A percentile compares a stretch with the other conserved stretches of the same genome.
phyloP scores from a whole-genome alignment of 2,888 invertebrate species.

The Ametastegia equiseti region DNA sequence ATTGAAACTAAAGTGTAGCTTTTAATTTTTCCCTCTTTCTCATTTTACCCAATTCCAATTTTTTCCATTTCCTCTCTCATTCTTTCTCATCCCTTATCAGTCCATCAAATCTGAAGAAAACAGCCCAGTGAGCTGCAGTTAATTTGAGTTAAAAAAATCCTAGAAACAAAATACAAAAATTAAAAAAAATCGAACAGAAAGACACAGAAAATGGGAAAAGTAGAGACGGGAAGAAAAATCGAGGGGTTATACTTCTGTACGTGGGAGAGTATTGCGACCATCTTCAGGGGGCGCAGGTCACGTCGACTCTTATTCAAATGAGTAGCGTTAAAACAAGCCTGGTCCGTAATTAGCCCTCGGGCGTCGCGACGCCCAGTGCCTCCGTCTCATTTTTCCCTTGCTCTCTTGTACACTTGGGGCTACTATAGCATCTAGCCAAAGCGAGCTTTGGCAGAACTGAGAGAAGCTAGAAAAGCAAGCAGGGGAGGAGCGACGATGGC shows the following conservation, averaged over 20 bases:
- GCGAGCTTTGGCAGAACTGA: slow-evolving; percentile 14
- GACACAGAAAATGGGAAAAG: too few species aligned
- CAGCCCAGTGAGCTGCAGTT: neutral
- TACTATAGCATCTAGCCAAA: neutral
- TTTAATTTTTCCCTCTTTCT: neutral
- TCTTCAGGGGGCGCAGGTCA: slow-evolving; percentile 41
- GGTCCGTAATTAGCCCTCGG: slow-evolving; percentile 50
- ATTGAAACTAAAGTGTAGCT: neutral
- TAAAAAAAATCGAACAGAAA: too few species aligned
- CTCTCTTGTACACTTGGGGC: too few species aligned
- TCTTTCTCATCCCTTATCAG: neutral
- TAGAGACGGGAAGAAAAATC: too few species aligned
- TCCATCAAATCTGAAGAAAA: neutral
- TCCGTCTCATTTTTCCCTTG: slow-evolving; percentile 29
- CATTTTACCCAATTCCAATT: too few species aligned
- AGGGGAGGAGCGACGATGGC: neutral
- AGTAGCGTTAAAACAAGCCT: slow-evolving; percentile 50
- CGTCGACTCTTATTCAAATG: slow-evolving; percentile 52
- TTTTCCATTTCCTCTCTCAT: neutral
- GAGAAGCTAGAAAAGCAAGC: neutral
- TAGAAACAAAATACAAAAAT: neutral
- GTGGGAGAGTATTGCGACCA: neutral
- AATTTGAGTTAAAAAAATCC: neutral
- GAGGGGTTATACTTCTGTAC: neutral
- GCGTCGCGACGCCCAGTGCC: slow-evolving; percentile 44